phyloP scores from a whole-genome alignment of 2,888 invertebrate species.

The Cephus runcator region DNA sequence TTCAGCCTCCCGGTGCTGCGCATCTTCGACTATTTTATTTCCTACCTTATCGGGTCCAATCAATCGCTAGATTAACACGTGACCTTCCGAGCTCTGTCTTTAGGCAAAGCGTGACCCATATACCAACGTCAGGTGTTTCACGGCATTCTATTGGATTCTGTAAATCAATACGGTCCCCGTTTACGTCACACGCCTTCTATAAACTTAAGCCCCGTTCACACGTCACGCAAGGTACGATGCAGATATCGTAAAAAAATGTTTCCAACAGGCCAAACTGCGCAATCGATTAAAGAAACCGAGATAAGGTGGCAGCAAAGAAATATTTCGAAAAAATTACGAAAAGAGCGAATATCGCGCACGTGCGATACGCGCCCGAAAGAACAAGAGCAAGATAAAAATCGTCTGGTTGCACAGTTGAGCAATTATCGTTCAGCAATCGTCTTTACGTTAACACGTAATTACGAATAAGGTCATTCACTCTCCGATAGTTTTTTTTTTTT shows the following conservation, averaged over 20 bases:
- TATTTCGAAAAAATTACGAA: too few relatives aligned
- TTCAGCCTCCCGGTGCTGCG: too few relatives aligned
- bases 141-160: slow-evolving; percentile 35
- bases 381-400: not conserved
- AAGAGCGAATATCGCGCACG: not conserved
- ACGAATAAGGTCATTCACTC: too few relatives aligned
- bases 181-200: slow-evolving; percentile 30
- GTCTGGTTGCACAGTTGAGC: not conserved
- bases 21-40: not conserved
- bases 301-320: not conserved
- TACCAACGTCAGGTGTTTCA: not conserved
- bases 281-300: not conserved
- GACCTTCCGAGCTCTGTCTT: not conserved
- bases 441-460: not conserved
- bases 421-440: not conserved
- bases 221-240: not conserved
- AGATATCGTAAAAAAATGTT: not conserved
- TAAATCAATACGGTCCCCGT: slow-evolving; percentile 38
- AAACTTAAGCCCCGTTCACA: not conserved
- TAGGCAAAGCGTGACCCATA: not conserved
- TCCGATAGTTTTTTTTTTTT: too few relatives aligned
- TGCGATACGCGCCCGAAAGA: not conserved
- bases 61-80: not conserved
- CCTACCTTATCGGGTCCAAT: not conserved
- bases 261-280: not conserved